These are phyloP conservation scores for Diceros bicornis DNA, from an alignment of 2,797 vertebrate genomes.

Conservation along the genomic window DNA sequence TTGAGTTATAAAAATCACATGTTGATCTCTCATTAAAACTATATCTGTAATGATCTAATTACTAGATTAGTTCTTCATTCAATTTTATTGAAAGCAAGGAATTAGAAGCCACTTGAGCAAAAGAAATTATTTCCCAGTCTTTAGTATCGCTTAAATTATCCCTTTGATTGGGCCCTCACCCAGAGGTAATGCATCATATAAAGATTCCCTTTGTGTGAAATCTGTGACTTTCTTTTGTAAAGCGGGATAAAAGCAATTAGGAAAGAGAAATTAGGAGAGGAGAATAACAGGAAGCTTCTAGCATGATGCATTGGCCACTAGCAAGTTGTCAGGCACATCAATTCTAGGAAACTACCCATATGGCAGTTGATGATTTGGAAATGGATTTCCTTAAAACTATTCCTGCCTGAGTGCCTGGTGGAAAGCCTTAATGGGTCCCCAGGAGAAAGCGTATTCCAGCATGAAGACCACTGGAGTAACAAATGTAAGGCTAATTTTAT, in stretches of 20 bases:
- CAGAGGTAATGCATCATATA: background rate
- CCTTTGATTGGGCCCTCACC: background rate
- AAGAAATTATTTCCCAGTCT: background rate
- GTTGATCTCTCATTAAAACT: constrained; percentile 60
- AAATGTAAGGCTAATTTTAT: constrained; percentile 58
- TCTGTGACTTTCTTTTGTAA: constrained; percentile 22
- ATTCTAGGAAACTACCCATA: background rate
- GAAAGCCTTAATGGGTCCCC: constrained; percentile 39
- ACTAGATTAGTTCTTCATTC: background rate
- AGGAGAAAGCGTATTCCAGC: constrained; percentile 30
- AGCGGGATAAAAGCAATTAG: constrained; percentile 6
- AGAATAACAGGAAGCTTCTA: constrained; percentile 17
- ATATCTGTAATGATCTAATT: background rate
- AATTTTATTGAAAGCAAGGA: constrained; percentile 32
- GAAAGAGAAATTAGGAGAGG: constrained; percentile 21
- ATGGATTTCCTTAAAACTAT: constrained; percentile 58
- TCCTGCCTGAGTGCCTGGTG: constrained; percentile 19
- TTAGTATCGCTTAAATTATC: constrained; percentile 53
- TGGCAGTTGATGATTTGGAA: constrained; percentile 41
- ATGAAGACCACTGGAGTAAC: constrained; percentile 25
- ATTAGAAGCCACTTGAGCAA: background rate
- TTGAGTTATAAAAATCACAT: constrained; percentile 38
- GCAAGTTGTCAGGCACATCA: constrained; percentile 54
- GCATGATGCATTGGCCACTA: background rate
- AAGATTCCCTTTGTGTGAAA: constrained; percentile 10